Conservation (phyloP, 2,113 vertebrate genomes). For the Gadus macrocephalus region DNA sequence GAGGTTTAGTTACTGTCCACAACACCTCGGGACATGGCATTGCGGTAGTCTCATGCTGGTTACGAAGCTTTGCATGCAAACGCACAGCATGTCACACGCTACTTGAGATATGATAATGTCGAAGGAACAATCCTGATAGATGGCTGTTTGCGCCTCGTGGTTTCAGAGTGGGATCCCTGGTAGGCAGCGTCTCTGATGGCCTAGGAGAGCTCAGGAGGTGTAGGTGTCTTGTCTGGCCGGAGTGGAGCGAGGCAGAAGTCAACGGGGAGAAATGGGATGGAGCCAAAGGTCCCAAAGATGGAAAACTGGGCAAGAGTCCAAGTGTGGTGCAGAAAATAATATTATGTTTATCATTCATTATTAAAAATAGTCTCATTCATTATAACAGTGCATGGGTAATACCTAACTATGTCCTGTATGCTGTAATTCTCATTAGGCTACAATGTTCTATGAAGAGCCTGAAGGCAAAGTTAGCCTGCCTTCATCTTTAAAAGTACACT, state of each 20-base stretch:
- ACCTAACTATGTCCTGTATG: background rate
- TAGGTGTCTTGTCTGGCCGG: constrained; percentile 81
- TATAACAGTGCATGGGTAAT: background rate
- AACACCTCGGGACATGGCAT: no score
- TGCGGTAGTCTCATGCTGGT: no score
- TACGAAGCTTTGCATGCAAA: no score
- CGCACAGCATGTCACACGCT: no score
- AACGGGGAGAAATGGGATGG: constrained; percentile 88
- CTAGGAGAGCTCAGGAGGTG: constrained; percentile 49
- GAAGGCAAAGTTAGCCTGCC: constrained; percentile 85
- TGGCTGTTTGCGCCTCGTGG: background rate
- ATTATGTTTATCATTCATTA: background rate
- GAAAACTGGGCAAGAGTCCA: constrained; percentile 71
- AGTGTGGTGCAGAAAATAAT: constrained; percentile 30
- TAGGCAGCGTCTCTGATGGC: constrained; percentile 29
- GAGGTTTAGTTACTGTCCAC: no score
- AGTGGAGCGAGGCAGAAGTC: constrained; percentile 87
- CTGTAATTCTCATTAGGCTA: background rate
- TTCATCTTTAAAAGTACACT: constrained; percentile 76
- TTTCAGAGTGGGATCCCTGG: constrained; percentile 51
- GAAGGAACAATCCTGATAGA: background rate
- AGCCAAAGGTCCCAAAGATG: constrained; percentile 74
- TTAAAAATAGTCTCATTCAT: background rate
- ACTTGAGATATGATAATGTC: background rate
- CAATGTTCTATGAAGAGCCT: constrained; percentile 86